A percentile compares a stretch with the other conserved stretches of the same genome.
Evolutionary conservation across 92 coral and sea anemone genomes (phyloP).

Genomic region (Umimayanthus kanabou): DNA sequence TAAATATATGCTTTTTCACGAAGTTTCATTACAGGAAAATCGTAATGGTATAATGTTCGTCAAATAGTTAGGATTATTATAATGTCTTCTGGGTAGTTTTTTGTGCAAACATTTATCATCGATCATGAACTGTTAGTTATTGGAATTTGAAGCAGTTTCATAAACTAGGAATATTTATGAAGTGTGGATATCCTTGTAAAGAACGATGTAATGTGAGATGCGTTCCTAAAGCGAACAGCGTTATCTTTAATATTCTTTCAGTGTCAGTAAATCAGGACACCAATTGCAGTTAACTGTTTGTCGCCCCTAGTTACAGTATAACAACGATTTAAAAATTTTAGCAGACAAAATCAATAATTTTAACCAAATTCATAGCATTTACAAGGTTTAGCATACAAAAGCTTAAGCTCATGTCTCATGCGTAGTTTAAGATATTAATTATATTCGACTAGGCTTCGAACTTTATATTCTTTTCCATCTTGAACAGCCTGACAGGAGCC

Average conservation of each 20-base stretch:
- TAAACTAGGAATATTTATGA: too few relatives aligned
- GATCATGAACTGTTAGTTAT: too few relatives aligned
- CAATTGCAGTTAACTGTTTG: too few relatives aligned
- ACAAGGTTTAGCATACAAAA: neutral
- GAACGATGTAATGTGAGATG: neutral
- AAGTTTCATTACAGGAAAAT: too few relatives aligned
- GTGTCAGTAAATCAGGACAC: too few relatives aligned
- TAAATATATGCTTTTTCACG: too few relatives aligned
- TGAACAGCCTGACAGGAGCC: neutral
- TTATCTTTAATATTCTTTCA: neutral
- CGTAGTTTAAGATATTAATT: neutral
- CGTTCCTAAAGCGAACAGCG: neutral
- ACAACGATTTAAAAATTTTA: too few relatives aligned
- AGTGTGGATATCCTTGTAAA: neutral
- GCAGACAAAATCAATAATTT: neutral
- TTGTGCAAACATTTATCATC: too few relatives aligned
- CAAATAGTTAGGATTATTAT: too few relatives aligned
- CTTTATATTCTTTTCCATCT: neutral
- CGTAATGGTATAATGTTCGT: too few relatives aligned
- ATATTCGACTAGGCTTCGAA: neutral
- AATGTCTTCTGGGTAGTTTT: too few relatives aligned
- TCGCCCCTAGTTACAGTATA: neutral
- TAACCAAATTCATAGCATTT: neutral
- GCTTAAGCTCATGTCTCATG: neutral
- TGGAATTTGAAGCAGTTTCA: too few relatives aligned